Conservation (phyloP, 2,888 invertebrate genomes). For the Troides oblongomaculatus region DNA sequence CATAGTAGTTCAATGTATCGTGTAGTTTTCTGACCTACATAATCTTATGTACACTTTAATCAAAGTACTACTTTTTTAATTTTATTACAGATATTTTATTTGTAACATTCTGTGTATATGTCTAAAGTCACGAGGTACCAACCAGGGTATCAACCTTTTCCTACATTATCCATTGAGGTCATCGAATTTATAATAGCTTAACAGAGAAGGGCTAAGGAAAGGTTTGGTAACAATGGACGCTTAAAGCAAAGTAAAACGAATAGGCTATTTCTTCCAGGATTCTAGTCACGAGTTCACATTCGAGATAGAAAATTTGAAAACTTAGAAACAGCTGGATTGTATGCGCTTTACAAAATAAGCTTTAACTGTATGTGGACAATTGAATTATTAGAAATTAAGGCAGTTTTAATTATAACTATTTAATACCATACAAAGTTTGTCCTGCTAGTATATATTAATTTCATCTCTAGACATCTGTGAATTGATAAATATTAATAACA, state of each 20-base stretch:
- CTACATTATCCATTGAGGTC: conserved; percentile 25
- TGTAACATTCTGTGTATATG: background rate
- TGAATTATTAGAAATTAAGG: background rate
- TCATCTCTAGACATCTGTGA: too few species aligned
- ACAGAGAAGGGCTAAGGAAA: conserved; percentile 16
- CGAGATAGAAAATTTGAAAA: conserved; percentile 15
- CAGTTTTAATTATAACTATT: background rate
- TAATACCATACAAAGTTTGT: too few species aligned
- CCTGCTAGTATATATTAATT: too few species aligned
- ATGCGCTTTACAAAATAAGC: background rate
- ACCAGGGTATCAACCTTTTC: conserved; percentile 4
- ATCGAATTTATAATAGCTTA: conserved; percentile 26
- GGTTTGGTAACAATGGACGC: conserved; percentile 27
- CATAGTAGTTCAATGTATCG: too few species aligned
- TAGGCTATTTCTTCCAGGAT: conserved; percentile 15
- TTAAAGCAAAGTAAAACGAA: conserved; percentile 20
- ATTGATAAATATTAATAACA: too few species aligned
- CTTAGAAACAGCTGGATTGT: conserved; percentile 5
- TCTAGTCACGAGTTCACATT: conserved; percentile 26
- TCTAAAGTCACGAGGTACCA: conserved; percentile 9
- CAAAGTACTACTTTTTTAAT: background rate
- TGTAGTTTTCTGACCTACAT: background rate
- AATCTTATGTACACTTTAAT: background rate
- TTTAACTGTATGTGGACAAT: background rate
- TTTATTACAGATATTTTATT: background rate